Conservation (phyloP, 2,797 vertebrate species). For the Lagorchestes hirsutus region DNA sequence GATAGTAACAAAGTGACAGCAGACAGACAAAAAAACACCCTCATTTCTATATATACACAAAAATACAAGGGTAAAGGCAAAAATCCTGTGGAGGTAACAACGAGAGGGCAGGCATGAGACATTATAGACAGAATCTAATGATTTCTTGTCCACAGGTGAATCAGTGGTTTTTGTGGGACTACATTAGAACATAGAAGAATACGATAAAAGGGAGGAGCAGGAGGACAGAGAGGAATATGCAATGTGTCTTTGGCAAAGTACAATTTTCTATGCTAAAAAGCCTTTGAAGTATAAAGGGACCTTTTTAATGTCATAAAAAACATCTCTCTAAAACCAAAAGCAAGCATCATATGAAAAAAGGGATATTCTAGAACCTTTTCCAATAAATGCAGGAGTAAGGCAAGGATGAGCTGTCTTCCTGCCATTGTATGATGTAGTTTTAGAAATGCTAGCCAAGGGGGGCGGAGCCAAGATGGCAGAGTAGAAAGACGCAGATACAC, state of each 20-base stretch:
- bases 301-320: neutral
- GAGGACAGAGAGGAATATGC: neutral
- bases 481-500: no score
- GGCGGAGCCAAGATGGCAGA: no score
- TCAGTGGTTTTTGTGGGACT: neutral
- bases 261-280: neutral
- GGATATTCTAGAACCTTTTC: neutral
- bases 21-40: neutral
- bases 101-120: neutral
- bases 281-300: neutral
- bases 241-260: neutral
- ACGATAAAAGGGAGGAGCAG: neutral
- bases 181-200: neutral
- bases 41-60: neutral
- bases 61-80: neutral
- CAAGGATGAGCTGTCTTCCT: neutral
- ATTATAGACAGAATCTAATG: neutral
- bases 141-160: neutral
- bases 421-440: neutral
- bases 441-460: neutral
- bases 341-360: neutral
- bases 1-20: neutral
- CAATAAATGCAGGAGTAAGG: neutral
- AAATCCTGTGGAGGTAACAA: neutral
- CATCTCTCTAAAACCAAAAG: neutral